Evolutionary conservation across 2,888 invertebrate species (phyloP), one percentile per base, ranked within the genome.

Genomic region (Cosmia pyralina): DNA sequence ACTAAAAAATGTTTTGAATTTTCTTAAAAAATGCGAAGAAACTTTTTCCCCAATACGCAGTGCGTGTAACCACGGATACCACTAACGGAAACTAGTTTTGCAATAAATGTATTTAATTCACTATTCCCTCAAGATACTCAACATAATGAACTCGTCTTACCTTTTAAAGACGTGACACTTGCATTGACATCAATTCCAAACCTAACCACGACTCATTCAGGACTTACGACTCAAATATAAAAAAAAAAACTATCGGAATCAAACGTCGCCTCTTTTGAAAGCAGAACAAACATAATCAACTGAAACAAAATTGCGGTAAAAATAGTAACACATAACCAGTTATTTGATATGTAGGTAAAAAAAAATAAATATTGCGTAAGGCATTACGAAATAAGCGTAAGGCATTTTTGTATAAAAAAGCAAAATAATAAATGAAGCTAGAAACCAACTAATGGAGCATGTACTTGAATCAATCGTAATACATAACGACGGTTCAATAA

Each of bases 81-180:
- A 58, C 77, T 68, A 80, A 85, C 84, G 85, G 84, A 88, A 87
- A 86, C 78, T 22, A 68, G 81, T 87, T 85, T 85, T 63, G 85
- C 77, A 88, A 88, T 81, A 76, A 59, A 48, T 70, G 68, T 77
- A 75, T 79, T 79, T 81, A 81, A 74, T 79, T 73, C 69, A 69
- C 38, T 71, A 81, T 72, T 78, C 74, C 75, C 41, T 66, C 69
- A 76, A 82, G 52, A 79, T 72, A 72, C 28, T 41, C 22, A 53
- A 74, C 11, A 38, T 55, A 77, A 84, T 70, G 28, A 81, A 84
- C 81, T 59, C 55, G 82, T 75, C 57, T 81, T 46, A 41, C 81
- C 77, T 74, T 82, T 57, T 65, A 68, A 53, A 76, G 67, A 71
- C 48, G 38, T 74, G 79, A 79, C 76, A 82, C 70, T 83, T 77